Base-by-base conservation (phyloP, 2,888 invertebrate species). In the Mechanitis messenoides region DNA sequence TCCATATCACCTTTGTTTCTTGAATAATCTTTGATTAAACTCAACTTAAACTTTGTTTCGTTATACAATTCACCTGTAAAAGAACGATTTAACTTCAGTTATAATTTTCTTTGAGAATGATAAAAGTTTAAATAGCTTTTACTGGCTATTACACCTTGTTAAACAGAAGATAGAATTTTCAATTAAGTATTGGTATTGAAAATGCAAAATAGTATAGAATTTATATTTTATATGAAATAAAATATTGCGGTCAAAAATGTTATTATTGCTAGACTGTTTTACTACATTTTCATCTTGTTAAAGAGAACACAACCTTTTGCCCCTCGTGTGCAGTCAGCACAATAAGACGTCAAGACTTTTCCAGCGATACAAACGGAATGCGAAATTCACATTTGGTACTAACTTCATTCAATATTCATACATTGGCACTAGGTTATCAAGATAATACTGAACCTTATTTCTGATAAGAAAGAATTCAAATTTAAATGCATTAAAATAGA, bases 351-450 rank as follows among this genome's bases (percentile, higher is more conserved):
- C 68, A 69, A 63, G 65, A 69, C 63, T 67, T 62, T 64, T 60
- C 57, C 61, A 63, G 46, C 68, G 68, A 68, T 69, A 70, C 69
- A 69, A 69, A 70, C 71, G 60, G 69, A 68, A 71, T 71, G 67
- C 64, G 62, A 68, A 72, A 68, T 69, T 66, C 69, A 67, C 67
- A 62, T 67, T 61, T 68, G 66, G 63, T 67, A 67, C 65, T 68
- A 67, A 60, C 69, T 69, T 67, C 68, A 71, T 72, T 69, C 69
- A 70, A 70, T 68, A 69, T 72, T 72, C 70, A 72, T 69, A 68
- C 63, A 64, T 65, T 68, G 65, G 59, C 59, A 64, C 63, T 64
- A 54, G 35, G 3, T 6, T 2, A 6, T 28, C 28, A 45, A 53
- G 20, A 20, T 35, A 33, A 55, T 56, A 68, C 56, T 33, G 12